Conservation (phyloP, 2,113 vertebrate species). For the Laticauda laticaudata region DNA sequence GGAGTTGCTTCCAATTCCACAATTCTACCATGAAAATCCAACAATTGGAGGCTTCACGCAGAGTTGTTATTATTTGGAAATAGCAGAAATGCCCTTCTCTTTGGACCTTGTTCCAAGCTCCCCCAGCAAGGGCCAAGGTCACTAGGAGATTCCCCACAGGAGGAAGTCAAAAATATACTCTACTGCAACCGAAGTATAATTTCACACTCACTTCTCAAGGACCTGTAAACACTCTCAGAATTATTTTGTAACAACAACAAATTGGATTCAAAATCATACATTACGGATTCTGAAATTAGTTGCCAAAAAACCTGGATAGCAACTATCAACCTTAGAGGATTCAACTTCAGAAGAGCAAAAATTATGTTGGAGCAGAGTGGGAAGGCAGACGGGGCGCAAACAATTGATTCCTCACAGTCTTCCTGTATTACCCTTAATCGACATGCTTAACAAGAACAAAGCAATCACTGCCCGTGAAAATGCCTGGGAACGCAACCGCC, state of each 20-base stretch:
- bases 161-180: slow-evolving; percentile 73
- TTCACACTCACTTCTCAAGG: slow-evolving; percentile 77
- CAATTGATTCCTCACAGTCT: slow-evolving; percentile 55
- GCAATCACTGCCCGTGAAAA: slow-evolving; percentile 45
- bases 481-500: slow-evolving; percentile 37
- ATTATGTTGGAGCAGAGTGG: background rate
- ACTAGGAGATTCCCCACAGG: slow-evolving; percentile 76
- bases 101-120: slow-evolving; percentile 78
- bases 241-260: slow-evolving; percentile 86
- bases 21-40: background rate
- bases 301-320: slow-evolving; percentile 71
- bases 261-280: slow-evolving; percentile 83
- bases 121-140: slow-evolving; percentile 74
- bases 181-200: slow-evolving; percentile 82
- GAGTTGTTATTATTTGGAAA: slow-evolving; percentile 82
- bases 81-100: slow-evolving; percentile 71
- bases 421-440: slow-evolving; percentile 60
- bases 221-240: slow-evolving; percentile 77
- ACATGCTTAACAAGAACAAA: slow-evolving; percentile 61
- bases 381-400: slow-evolving; percentile 36
- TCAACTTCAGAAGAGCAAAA: slow-evolving; percentile 17
- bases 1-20: background rate
- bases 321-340: slow-evolving; percentile 57
- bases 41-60: background rate
- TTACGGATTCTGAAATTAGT: slow-evolving; percentile 83